Base-by-base conservation (phyloP, 2,113 vertebrate species). In the Psophia crepitans region DNA sequence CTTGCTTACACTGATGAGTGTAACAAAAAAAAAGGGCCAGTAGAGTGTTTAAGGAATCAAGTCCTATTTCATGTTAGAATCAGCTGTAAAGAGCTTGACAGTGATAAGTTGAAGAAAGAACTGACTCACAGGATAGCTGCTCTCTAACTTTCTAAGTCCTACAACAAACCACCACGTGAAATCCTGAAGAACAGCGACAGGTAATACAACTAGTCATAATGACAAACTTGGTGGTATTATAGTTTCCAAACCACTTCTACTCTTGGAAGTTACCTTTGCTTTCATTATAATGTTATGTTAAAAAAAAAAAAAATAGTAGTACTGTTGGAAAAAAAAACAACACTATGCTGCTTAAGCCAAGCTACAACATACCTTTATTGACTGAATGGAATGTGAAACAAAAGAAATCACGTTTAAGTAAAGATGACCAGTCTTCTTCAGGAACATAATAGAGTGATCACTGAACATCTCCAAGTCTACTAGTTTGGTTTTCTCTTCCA, bases 401-500 rank as follows among this genome's bases (percentile, higher is more conserved):
- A 99, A 97, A 26, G 98, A 97, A 94, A 99, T 97, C 56, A 98
- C 98, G 13, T 97, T 98, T 37, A 99, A 97, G 35, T 96, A 97
- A 33, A 99, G 98, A 35, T 97, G 96, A 37, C 96, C 90, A 64
- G 96, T 75, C 1, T 96, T 98, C 96, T 98, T 98, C 84, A 98
- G 94, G 92, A 98, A 98, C 65, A 99, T 94, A 94, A 99, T 70
- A 49, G 99, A 99, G 92, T 98, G 97, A 90, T 99, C 98, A 92
- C 98, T 98, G 74, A 99, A 98, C 93, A 99, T 98, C 53, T 99
- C 99, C 98, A 99, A 98, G 95, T 99, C 99, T 90, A 98, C 97
- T 65, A 99, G 89, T 64, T 98, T 98, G 70, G 96, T 98, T 44
- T 98, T 98, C 77, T 98, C 96, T 74, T 93, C 96, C 48, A 98